phyloP scores from a whole-genome alignment of 2,113 vertebrate species.

The Odocoileus hemionus region DNA sequence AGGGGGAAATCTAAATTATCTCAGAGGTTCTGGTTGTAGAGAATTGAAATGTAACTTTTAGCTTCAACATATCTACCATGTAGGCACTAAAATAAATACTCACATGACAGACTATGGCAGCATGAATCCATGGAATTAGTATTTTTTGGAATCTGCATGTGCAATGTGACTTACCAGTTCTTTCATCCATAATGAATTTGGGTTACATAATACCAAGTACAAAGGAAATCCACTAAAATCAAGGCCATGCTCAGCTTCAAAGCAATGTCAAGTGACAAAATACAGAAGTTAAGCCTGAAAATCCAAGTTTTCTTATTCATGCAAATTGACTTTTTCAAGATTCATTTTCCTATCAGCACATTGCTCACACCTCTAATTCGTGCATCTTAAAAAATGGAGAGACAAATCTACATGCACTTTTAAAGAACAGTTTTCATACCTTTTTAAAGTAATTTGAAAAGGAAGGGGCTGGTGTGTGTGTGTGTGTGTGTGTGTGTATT shows the following conservation, averaged over 20 bases:
- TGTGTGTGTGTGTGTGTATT: not conserved
- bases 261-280: conserved; percentile 16
- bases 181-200: conserved; percentile 40
- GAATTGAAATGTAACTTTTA: not conserved
- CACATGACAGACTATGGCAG: conserved; percentile 16
- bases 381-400: conserved; percentile 57
- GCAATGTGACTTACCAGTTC: conserved; percentile 24
- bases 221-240: conserved; percentile 48
- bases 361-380: conserved; percentile 59
- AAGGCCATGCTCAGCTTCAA: conserved; percentile 41
- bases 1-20: not conserved
- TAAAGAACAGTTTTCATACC: conserved; percentile 57
- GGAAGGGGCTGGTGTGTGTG: not conserved
- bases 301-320: conserved; percentile 52
- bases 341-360: conserved; percentile 63
- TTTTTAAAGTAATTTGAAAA: conserved; percentile 40
- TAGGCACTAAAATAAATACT: conserved; percentile 29
- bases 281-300: not conserved
- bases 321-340: conserved; percentile 55
- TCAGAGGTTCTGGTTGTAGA: not conserved
- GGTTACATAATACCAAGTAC: not conserved
- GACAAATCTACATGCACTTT: conserved; percentile 59
- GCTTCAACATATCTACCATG: not conserved
- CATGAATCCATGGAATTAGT: conserved; percentile 27
- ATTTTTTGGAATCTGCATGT: not conserved